Evolutionary conservation across 2,888 invertebrate species (phyloP).

Genomic region (Leistus spinibarbis): DNA sequence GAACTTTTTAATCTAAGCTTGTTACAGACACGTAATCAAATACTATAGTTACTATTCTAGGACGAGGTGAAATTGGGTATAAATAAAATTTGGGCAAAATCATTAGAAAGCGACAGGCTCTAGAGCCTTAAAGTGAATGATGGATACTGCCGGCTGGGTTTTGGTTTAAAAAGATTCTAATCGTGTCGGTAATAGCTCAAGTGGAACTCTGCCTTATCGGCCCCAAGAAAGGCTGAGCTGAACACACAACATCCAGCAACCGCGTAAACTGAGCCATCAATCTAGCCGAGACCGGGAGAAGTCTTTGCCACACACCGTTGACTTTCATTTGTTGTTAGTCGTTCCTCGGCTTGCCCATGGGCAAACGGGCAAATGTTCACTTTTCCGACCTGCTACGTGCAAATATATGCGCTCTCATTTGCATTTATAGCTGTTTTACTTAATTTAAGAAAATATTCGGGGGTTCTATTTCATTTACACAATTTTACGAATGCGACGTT

Average conservation of each 20-base stretch:
- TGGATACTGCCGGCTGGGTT: neutral
- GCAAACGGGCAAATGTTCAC: neutral
- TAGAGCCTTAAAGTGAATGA: neutral
- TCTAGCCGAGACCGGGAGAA: neutral
- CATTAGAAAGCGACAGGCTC: neutral
- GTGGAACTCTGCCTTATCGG: neutral
- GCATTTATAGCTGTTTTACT: no score
- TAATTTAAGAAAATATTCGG: no score
- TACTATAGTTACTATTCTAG: no score
- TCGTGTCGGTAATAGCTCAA: neutral
- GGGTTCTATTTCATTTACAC: no score
- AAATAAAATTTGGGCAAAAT: neutral
- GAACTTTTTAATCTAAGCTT: no score
- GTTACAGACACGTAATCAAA: no score
- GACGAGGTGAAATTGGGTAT: no score
- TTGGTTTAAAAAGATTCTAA: neutral
- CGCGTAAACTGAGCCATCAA: neutral
- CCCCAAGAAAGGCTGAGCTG: neutral
- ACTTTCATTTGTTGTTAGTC: neutral
- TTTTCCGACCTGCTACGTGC: no score
- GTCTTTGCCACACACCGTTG: neutral
- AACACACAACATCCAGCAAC: neutral
- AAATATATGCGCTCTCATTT: no score
- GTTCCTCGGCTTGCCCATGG: neutral
- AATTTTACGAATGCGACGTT: no score